Evolutionary conservation across 2,113 vertebrate genomes (phyloP), one percentile per base, ranked within the genome.

Genomic region (Apodemus speciosus): DNA sequence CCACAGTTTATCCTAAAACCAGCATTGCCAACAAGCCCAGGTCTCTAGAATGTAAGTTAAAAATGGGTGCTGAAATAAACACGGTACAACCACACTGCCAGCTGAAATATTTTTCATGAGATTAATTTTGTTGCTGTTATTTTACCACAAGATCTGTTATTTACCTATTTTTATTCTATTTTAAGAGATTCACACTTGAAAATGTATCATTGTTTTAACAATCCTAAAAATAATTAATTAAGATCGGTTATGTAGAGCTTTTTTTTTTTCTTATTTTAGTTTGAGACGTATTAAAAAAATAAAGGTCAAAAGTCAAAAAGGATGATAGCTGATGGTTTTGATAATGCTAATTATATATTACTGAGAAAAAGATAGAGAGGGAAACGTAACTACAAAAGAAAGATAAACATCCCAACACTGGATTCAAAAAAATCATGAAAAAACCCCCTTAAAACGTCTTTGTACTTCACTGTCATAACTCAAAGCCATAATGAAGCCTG

Each of bases 291-390:
- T 66, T 96, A 64, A 94, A 83, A 96, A 96, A 98, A 97, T 85
- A 97, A 97, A 98, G 98, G 98, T 98, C 97, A 98, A 97, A 98
- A 98, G 98, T 98, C 97, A 97, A 3, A 95, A 85, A 95, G 97
- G 97, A 98, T 98, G 98, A 98, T 98, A 98, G 98, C 97, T 98
- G 97, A 98, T 97, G 98, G 97, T 98, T 98, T 98, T 98, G 98
- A 98, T 98, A 98, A 98, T 98, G 97, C 95, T 98, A 98, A 98
- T 98, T 98, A 98, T 97, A 98, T 98, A 98, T 98, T 98, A 98
- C 95, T 96, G 96, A 98, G 97, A 98, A 98, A 98, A 98, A 98
- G 98, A 97, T 98, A 98, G 98, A 98, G 98, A 98, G 98, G 98
- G 98, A 98, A 98, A 98, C 98, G 97, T 85, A 96, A 98, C 98